A percentile compares a stretch with the other conserved stretches of the same genome.
These are phyloP conservation scores for Cylas formicarius DNA, from an alignment of 1,140 invertebrate species.

Conservation along the genomic window DNA sequence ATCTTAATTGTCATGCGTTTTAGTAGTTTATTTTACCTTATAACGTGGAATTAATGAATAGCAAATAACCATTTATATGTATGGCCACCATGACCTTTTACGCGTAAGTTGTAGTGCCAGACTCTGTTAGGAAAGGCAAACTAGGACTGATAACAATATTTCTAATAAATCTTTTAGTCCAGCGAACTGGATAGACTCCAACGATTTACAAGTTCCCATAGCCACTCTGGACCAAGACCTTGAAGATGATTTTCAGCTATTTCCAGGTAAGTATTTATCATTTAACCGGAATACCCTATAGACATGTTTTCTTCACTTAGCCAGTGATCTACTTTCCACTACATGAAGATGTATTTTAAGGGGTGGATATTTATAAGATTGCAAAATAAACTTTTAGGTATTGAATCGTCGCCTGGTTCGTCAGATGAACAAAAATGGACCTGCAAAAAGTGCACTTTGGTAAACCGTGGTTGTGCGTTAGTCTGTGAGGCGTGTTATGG, in stretches of 20 bases:
- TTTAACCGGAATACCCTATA: no score
- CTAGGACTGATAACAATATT: conserved; percentile 3
- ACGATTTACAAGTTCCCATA: conserved; percentile 36
- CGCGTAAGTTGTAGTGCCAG: conserved; percentile 9
- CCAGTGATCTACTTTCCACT: neutral
- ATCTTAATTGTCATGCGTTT: no score
- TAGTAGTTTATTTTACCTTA: no score
- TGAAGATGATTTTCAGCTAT: conserved; percentile 46
- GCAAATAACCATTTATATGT: no score
- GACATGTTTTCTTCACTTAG: conserved; percentile 1
- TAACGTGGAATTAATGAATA: no score
- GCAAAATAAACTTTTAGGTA: conserved; percentile 5
- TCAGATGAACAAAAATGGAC: conserved; percentile 60
- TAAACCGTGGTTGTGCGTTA: conserved; percentile 61
- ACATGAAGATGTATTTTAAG: neutral
- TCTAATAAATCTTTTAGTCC: conserved; percentile 23
- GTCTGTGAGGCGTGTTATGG: conserved; percentile 79
- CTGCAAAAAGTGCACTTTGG: conserved; percentile 79
- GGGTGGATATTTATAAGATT: no score
- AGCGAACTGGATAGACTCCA: conserved; percentile 32
- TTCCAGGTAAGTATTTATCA: conserved; percentile 36
- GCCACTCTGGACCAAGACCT: conserved; percentile 45
- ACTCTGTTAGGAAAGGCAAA: neutral
- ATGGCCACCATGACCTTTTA: conserved; percentile 8
- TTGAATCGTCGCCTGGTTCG: conserved; percentile 14